A percentile compares a stretch with the other conserved stretches of the same genome.
These are phyloP conservation scores for Fregetta grallaria DNA, from an alignment of 2,113 vertebrate genomes.

Conservation along the genomic window DNA sequence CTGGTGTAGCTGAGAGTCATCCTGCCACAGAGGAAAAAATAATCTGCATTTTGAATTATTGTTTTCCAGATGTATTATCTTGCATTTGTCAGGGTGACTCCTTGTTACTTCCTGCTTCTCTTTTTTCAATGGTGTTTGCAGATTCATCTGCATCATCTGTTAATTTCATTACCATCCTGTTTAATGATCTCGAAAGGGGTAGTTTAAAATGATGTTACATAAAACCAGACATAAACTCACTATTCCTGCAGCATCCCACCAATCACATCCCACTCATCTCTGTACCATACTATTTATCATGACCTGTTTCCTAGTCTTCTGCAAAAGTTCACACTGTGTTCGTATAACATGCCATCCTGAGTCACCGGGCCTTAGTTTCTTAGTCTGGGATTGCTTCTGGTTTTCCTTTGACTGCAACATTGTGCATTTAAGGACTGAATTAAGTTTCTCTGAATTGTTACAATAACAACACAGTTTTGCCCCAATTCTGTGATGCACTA, in stretches of 20 bases:
- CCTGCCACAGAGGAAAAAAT: background rate
- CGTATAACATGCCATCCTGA: accelerated
- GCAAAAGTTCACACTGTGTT: background rate
- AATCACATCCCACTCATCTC: background rate
- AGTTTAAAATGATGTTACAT: slow-evolving; percentile 13
- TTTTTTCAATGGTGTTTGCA: slow-evolving; percentile 26
- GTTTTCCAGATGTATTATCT: slow-evolving; percentile 33
- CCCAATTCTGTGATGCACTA: background rate
- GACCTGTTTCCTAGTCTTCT: background rate
- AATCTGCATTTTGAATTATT: slow-evolving; percentile 32
- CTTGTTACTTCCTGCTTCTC: slow-evolving; percentile 46
- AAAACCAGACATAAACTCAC: slow-evolving; percentile 7
- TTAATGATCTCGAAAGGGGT: slow-evolving; percentile 9
- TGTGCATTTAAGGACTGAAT: background rate
- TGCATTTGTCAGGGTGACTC: slow-evolving; percentile 18
- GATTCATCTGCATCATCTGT: slow-evolving; percentile 36
- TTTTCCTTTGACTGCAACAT: background rate
- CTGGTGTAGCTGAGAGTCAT: background rate
- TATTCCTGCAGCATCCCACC: slow-evolving; percentile 15
- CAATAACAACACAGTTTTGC: background rate
- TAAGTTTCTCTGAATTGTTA: background rate
- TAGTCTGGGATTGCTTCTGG: background rate
- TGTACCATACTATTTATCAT: background rate
- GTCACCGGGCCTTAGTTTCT: background rate
- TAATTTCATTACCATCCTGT: slow-evolving; percentile 54